These are phyloP conservation scores for Sarcophaga carnaria DNA, from an alignment of 2,888 invertebrate genomes.

Conservation along the genomic window DNA sequence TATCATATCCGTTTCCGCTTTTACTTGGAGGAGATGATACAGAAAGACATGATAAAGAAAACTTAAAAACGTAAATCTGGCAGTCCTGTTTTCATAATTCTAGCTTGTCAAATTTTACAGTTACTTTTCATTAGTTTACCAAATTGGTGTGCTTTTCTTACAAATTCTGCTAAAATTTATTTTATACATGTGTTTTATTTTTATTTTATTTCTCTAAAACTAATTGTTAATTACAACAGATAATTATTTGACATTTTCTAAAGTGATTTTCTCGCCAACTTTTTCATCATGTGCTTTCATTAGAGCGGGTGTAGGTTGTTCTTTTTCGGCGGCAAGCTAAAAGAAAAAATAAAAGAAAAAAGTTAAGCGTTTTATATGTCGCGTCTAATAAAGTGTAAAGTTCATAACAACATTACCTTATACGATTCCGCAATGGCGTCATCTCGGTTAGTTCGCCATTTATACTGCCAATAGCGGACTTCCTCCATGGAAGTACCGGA, in stretches of 20 bases:
- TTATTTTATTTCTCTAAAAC: neutral
- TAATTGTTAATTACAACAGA: neutral
- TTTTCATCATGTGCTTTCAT: conserved; percentile 76
- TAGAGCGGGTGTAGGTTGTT: conserved; percentile 71
- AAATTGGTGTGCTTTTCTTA: no score
- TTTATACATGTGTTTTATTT: neutral
- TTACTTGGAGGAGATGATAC: no score
- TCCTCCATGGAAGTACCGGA: conserved; percentile 86
- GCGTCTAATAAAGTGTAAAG: neutral
- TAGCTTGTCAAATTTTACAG: no score
- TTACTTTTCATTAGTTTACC: no score
- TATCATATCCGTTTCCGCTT: no score
- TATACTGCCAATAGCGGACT: conserved; percentile 84
- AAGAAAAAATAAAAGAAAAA: neutral
- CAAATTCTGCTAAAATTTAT: no score
- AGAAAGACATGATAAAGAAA: no score
- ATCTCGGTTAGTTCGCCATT: conserved; percentile 81
- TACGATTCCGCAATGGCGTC: conserved; percentile 78
- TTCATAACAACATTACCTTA: conserved; percentile 67
- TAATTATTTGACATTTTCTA: conserved; percentile 76
- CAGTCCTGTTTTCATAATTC: no score
- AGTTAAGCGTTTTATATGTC: neutral
- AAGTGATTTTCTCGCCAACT: conserved; percentile 74
- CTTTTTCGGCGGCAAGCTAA: conserved; percentile 69
- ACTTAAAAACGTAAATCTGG: no score